A percentile compares a stretch with the other conserved stretches of the same genome.
Evolutionary conservation across 2,113 vertebrate genomes (phyloP).

Genomic region (Pavo muticus): DNA sequence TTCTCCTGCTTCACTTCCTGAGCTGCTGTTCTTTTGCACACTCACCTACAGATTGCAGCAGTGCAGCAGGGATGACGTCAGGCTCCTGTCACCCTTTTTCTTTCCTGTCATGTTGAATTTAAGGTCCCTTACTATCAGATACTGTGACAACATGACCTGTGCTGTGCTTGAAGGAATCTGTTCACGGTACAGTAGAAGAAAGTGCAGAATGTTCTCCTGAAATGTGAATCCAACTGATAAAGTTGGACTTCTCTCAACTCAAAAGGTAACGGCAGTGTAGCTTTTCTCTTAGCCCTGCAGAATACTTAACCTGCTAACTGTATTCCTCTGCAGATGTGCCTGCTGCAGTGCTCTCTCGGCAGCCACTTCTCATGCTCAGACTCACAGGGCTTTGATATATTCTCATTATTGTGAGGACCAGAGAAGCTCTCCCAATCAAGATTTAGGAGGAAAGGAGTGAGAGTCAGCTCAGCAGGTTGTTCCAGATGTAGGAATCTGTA

Average conservation of each 20-base stretch:
- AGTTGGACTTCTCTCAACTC: background rate
- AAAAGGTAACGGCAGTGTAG: background rate
- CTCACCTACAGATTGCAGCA: background rate
- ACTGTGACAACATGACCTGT: background rate
- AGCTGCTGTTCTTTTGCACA: background rate
- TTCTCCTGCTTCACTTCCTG: background rate
- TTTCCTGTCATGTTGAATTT: background rate
- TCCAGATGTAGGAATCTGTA: background rate
- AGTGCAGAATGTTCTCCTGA: accelerated
- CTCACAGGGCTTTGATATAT: accelerated
- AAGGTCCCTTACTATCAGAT: background rate
- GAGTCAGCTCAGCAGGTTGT: background rate
- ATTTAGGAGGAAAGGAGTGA: background rate
- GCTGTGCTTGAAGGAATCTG: background rate
- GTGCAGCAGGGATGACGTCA: background rate
- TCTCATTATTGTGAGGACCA: accelerated
- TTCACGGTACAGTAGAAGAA: background rate
- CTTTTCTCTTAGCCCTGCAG: background rate
- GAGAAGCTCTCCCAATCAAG: background rate
- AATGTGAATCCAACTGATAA: background rate
- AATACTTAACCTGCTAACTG: background rate
- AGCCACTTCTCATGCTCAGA: accelerated
- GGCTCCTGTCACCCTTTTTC: background rate
- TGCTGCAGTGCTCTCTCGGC: background rate
- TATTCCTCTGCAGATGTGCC: background rate